phyloP scores from a whole-genome alignment of 30 jellyfish, hydroid and myxozoan genomes.

The Euphysa ruthae region DNA sequence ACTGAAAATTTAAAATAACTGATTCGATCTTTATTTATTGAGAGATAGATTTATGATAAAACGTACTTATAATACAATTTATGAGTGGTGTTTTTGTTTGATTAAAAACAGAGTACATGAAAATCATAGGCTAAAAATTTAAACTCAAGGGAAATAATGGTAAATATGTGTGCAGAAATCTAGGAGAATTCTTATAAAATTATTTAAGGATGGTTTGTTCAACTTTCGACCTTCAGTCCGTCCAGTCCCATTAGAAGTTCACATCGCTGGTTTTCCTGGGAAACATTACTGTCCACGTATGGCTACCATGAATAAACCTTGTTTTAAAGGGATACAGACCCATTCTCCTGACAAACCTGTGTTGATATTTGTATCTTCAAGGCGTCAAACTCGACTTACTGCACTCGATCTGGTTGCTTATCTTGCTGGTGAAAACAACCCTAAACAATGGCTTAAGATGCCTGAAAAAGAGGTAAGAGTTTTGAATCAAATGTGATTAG shows the following conservation, averaged over 20 bases:
- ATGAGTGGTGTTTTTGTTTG: no score
- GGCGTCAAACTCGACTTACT: slow-evolving; percentile 96
- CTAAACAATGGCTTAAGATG: slow-evolving; percentile 96
- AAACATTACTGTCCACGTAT: slow-evolving; percentile 97
- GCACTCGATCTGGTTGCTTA: slow-evolving; percentile 93
- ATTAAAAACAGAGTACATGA: no score
- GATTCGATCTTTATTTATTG: no score
- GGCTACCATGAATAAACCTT: slow-evolving; percentile 99
- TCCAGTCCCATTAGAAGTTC: slow-evolving; percentile 98
- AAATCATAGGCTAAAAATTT: no score
- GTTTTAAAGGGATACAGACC: slow-evolving; percentile 79
- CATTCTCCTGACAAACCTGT: slow-evolving; percentile 98
- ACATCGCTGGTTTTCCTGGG: slow-evolving; percentile 98
- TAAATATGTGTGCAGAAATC: no score
- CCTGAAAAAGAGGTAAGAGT: slow-evolving; percentile 71
- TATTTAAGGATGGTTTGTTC: slow-evolving; percentile 85
- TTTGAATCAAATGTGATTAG: neutral
- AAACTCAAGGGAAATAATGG: no score
- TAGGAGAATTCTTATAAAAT: neutral
- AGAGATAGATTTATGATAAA: no score
- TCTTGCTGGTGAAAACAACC: slow-evolving; percentile 76
- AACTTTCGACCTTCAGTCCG: slow-evolving; percentile 99
- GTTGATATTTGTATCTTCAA: slow-evolving; percentile 83
- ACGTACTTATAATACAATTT: no score
- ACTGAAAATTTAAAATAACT: no score